A percentile compares a stretch with the other conserved stretches of the same genome.
These are phyloP conservation scores for Cromileptes altivelis DNA, from an alignment of 2,113 vertebrate species.

Conservation along the genomic window DNA sequence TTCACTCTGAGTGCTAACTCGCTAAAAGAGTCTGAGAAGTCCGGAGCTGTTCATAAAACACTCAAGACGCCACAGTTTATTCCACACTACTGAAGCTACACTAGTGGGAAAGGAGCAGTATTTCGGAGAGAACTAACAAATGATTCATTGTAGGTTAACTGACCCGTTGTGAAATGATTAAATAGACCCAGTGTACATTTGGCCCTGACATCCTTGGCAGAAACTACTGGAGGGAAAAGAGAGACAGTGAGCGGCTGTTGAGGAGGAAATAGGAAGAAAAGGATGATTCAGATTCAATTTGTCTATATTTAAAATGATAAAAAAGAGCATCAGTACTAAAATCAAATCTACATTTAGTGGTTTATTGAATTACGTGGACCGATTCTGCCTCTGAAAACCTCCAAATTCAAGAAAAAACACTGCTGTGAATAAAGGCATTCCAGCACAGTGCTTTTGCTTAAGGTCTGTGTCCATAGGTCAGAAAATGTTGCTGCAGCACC, in stretches of 20 bases:
- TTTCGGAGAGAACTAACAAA: slow-evolving; percentile 73
- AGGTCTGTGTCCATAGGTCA: background rate
- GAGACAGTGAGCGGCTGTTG: slow-evolving; percentile 4
- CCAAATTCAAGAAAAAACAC: background rate
- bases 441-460: background rate
- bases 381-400: slow-evolving; percentile 22
- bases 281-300: slow-evolving; percentile 2
- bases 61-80: too few relatives aligned
- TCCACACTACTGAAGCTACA: background rate
- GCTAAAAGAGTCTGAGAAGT: too few relatives aligned
- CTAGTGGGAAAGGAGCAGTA: slow-evolving; percentile 55
- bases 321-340: slow-evolving; percentile 30
- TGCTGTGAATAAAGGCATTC: slow-evolving; percentile 23
- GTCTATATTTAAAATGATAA: slow-evolving; percentile 42
- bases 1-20: too few relatives aligned
- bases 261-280: slow-evolving; percentile 27
- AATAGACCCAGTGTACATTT: slow-evolving; percentile 65
- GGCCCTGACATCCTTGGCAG: slow-evolving; percentile 43
- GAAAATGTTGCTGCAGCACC: background rate
- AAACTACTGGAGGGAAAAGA: slow-evolving; percentile 24
- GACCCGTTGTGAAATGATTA: slow-evolving; percentile 72
- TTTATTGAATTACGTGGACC: slow-evolving; percentile 30
- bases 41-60: too few relatives aligned
- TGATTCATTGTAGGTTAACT: slow-evolving; percentile 76
- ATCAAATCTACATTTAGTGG: slow-evolving; percentile 24